Conservation (phyloP, 1,140 invertebrate genomes). For the Leptonema lineaticorne region DNA sequence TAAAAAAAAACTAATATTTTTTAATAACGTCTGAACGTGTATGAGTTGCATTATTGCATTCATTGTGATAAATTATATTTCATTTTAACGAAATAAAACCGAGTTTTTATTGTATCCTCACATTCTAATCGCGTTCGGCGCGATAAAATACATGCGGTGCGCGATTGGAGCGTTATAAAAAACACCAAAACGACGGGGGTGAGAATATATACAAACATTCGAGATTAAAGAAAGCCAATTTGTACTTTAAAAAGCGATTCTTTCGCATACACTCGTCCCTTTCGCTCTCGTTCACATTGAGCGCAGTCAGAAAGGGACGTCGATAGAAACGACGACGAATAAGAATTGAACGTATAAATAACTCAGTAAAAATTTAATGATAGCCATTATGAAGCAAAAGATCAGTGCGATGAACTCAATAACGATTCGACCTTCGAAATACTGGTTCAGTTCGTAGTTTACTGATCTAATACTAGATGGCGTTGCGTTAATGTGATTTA, state of each 20-base stretch:
- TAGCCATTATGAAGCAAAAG: slow-evolving; percentile 39
- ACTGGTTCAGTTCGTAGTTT: slow-evolving; percentile 26
- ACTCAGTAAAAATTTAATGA: slow-evolving; percentile 43
- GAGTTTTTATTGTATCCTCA: slow-evolving; percentile 1
- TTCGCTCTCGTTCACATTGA: not conserved
- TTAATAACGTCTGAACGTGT: not conserved
- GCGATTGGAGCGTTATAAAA: slow-evolving; percentile 9
- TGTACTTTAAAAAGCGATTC: not conserved
- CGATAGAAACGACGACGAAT: not conserved
- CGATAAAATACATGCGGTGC: not conserved
- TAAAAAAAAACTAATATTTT: no score
- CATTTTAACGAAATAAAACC: not conserved
- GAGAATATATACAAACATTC: slow-evolving; percentile 34
- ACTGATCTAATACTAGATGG: slow-evolving; percentile 6
- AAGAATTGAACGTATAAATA: slow-evolving; percentile 31
- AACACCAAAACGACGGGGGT: not conserved
- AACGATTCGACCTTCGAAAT: slow-evolving; percentile 26
- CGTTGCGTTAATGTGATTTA: no score
- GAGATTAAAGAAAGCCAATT: slow-evolving; percentile 40
- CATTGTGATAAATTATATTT: slow-evolving; percentile 4
- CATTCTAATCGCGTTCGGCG: slow-evolving; percentile 4
- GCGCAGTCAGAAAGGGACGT: slow-evolving; percentile 20
- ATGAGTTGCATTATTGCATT: slow-evolving; percentile 6
- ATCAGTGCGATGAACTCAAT: slow-evolving; percentile 24
- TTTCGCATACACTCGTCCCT: slow-evolving; percentile 20